A percentile compares a stretch with the other conserved stretches of the same genome.
Conservation (phyloP, 1,140 invertebrate genomes). For the Littorina saxatilis region DNA sequence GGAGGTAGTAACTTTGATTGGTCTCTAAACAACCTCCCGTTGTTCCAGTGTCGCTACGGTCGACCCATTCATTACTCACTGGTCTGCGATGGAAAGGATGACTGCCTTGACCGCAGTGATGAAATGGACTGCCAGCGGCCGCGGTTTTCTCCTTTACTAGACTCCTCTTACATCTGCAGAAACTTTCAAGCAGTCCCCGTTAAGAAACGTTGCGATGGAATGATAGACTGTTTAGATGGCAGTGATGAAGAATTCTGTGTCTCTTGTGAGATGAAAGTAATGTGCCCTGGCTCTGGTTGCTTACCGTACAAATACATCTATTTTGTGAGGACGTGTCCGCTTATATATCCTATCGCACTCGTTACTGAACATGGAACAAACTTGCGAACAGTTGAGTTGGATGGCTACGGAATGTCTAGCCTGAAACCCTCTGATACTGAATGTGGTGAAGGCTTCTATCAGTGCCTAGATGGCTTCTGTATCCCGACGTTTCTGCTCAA, state of each 20-base stretch:
- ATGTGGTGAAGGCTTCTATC: slow-evolving; percentile 4
- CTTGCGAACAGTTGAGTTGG: background rate
- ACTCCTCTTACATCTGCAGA: slow-evolving; percentile 11
- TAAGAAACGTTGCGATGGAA: slow-evolving; percentile 26
- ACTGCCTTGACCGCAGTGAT: slow-evolving; percentile 37
- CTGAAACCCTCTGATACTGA: background rate
- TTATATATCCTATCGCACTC: background rate
- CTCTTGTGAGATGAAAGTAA: background rate
- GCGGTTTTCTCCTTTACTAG: background rate
- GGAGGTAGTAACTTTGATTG: background rate
- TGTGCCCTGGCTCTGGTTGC: slow-evolving; percentile 31
- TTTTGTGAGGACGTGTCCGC: slow-evolving; percentile 14
- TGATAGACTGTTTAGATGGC: slow-evolving; percentile 39
- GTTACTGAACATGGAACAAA: background rate
- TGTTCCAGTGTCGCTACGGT: slow-evolving; percentile 11
- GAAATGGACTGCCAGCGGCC: slow-evolving; percentile 21
- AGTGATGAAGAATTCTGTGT: slow-evolving; percentile 38
- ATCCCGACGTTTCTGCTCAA: slow-evolving; percentile 19
- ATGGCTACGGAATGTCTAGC: slow-evolving; percentile 40
- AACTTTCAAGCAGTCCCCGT: slow-evolving; percentile 11
- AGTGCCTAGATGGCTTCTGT: background rate
- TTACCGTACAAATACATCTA: slow-evolving; percentile 1
- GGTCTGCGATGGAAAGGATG: slow-evolving; percentile 40
- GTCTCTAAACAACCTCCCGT: background rate
- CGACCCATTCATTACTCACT: slow-evolving; percentile 19